Base-by-base conservation (phyloP, 1,140 invertebrate genomes). In the Chelonus insularis region DNA sequence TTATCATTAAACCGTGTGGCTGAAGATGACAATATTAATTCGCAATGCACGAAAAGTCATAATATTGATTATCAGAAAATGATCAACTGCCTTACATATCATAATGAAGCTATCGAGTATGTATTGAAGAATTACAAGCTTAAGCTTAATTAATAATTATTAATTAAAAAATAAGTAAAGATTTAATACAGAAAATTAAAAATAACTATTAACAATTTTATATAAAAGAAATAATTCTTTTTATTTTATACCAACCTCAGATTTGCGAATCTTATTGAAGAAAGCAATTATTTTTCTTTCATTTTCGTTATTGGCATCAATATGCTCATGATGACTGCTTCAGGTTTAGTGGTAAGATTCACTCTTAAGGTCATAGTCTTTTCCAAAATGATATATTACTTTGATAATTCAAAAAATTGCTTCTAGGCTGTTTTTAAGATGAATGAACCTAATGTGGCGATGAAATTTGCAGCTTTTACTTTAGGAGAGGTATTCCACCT, bases 271-370 rank as follows among this genome's bases (percentile, higher is more conserved):
- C 50, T 61, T 8, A 47, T 61, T n/a, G 59, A 61, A 61, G 59
- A 61, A 9, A 51, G 51, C 6, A 61, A 61, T 37, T 48, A 55
- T 16, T 9, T 61, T 18, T 55, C 51, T 8, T 55, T 61, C n/a
- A n/a, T 45, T 1, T 34, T 36, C 39, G 41, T 61, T 16, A 52
- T 61, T 20, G 59, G 59, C 3, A 61, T 61, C 11, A 61, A 61
- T 34, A 61, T 55, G 41, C 12, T 61, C 7, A 61, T 61, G 59
- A 61, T 61, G 59, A 61, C 59, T 21, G 23, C 59, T 1, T 61
- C 59, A 23, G 50, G 21, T 16, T 21, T 61, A 4, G 59, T 47
- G 51, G 59, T 61, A 45, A 37, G n/a, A 16, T 32, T 18, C n/a
- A n/a, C n/a, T n/a, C n/a, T n/a, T n/a, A n/a, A n/a, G n/a, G n/a